Evolutionary conservation across 2,797 vertebrate genomes (phyloP).

Genomic region (Chloroceryle inda): DNA sequence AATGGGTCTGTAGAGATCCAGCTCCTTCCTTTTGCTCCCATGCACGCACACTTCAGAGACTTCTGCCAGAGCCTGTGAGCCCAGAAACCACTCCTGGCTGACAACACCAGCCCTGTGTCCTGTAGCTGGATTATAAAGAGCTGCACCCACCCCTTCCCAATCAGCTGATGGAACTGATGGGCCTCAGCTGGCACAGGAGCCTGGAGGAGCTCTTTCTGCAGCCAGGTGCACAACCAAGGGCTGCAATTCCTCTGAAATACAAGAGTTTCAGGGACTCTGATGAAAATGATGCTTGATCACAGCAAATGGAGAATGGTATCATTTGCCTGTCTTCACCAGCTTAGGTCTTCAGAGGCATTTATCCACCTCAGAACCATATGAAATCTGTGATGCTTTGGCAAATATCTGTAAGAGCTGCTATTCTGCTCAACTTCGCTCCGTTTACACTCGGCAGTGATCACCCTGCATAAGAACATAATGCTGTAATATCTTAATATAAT

Average conservation of each 20-base stretch:
- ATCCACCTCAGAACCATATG: not conserved
- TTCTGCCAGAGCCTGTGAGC: not conserved
- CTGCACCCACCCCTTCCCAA: not conserved
- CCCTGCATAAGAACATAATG: not conserved
- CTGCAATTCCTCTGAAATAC: not conserved
- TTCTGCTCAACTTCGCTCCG: not conserved
- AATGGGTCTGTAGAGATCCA: not conserved
- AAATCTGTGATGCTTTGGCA: slow-evolving; percentile 35
- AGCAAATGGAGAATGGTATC: not conserved
- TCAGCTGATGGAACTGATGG: not conserved
- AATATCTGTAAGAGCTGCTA: slow-evolving; percentile 24
- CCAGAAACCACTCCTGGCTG: not conserved
- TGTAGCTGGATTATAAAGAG: not conserved
- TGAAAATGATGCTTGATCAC: not conserved
- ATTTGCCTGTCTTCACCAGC: not conserved
- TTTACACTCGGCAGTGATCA: not conserved
- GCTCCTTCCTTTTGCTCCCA: not conserved
- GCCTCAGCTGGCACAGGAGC: not conserved
- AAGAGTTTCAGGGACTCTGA: not conserved
- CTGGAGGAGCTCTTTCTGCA: not conserved
- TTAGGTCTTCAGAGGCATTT: slow-evolving; percentile 14
- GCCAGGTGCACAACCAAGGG: not conserved
- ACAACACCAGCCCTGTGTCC: not conserved
- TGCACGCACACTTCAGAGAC: not conserved
- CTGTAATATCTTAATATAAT: slow-evolving; percentile 34